These are phyloP conservation scores for Pycnonotus jocosus DNA, from an alignment of 2,113 vertebrate species.

Conservation along the genomic window DNA sequence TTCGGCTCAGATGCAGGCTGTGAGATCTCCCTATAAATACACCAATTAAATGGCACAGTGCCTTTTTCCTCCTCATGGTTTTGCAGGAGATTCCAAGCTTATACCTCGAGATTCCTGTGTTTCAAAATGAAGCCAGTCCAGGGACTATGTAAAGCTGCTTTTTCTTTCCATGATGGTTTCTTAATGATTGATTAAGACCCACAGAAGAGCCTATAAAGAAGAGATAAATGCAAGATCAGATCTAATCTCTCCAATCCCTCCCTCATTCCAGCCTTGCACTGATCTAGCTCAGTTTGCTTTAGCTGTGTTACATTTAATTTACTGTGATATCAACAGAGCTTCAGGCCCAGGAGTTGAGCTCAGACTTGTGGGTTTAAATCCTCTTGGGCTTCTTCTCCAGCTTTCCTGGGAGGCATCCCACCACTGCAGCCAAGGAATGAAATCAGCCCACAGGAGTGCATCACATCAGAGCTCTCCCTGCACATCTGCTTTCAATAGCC, in stretches of 20 bases:
- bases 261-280: neutral
- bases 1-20: neutral
- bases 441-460: neutral
- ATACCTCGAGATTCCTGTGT: neutral
- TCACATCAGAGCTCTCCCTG: neutral
- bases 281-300: neutral
- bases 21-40: neutral
- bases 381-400: neutral
- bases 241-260: neutral
- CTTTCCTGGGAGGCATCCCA: neutral
- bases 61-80: neutral
- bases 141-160: neutral
- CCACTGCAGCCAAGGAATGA: neutral
- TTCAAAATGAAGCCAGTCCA: neutral
- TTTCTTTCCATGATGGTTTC: neutral
- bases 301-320: neutral
- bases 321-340: neutral
- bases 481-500: neutral
- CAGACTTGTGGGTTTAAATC: neutral
- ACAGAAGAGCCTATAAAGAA: neutral
- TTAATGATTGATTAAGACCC: neutral
- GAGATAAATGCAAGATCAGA: neutral
- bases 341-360: neutral
- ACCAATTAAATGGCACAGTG: neutral
- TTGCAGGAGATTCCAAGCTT: neutral